Percentiles rank a stretch among this genome's conserved stretches.
These are phyloP conservation scores for Habrosyne pyritoides DNA, from an alignment of 2,888 invertebrate species.

Conservation along the genomic window DNA sequence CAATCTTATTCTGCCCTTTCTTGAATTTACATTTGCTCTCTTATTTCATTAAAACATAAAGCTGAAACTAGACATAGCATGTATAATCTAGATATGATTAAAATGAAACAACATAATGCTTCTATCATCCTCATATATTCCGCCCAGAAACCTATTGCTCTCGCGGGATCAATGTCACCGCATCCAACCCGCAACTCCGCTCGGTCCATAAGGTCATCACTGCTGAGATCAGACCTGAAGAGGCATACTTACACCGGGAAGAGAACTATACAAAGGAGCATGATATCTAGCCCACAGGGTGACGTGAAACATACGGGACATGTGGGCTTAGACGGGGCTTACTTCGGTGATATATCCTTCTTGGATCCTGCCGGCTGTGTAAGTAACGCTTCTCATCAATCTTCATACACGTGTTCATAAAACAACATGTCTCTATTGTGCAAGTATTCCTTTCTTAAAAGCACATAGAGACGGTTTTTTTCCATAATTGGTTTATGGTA, in stretches of 20 bases:
- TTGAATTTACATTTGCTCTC: background rate
- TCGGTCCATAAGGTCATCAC: slow-evolving; percentile 62
- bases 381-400: slow-evolving; percentile 40
- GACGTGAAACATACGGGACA: slow-evolving; percentile 98
- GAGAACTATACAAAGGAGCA: slow-evolving; percentile 91
- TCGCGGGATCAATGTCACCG: slow-evolving; percentile 56
- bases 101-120: slow-evolving; percentile 37
- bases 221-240: slow-evolving; percentile 79
- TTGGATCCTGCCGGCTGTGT: slow-evolving; percentile 73
- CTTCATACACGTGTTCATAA: background rate
- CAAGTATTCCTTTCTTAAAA: too few species aligned
- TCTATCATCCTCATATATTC: slow-evolving; percentile 28
- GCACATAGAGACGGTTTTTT: background rate
- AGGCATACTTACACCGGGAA: slow-evolving; percentile 79
- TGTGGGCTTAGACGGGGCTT: slow-evolving; percentile 98
- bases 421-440: background rate
- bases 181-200: slow-evolving; percentile 61
- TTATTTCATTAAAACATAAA: background rate
- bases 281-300: slow-evolving; percentile 98
- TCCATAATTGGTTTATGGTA: too few species aligned
- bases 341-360: slow-evolving; percentile 95
- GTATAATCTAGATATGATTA: background rate
- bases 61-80: background rate
- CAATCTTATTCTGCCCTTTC: background rate
- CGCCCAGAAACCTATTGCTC: slow-evolving; percentile 39